Evolutionary conservation across 2,113 vertebrate genomes (phyloP).

Genomic region (Rhynchomys soricoides): DNA sequence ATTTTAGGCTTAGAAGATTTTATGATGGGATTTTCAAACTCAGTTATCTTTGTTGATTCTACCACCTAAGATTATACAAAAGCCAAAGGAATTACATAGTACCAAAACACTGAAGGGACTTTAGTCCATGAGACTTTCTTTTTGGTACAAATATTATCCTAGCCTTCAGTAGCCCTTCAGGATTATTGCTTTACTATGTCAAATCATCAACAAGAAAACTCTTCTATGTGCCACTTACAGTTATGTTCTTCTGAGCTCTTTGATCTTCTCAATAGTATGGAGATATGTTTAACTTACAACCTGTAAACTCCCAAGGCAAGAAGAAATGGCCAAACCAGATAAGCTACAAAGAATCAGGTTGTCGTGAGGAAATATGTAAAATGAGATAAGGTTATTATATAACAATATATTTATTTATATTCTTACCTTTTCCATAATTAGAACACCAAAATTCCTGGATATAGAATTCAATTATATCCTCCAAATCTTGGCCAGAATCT

Average conservation of each 20-base stretch:
- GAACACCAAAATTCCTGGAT: constrained; percentile 13
- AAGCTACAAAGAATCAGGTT: background rate
- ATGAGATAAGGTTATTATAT: background rate
- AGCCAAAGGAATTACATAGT: background rate
- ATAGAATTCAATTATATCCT: background rate
- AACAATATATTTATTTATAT: background rate
- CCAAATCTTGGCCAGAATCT: constrained; percentile 36
- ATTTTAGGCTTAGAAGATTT: background rate
- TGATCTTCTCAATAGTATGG: background rate
- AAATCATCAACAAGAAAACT: background rate
- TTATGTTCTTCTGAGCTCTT: background rate
- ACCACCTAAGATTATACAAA: background rate
- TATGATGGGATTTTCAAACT: background rate
- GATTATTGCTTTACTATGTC: background rate
- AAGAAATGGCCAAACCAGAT: background rate
- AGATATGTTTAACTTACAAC: background rate
- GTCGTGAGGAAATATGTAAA: background rate
- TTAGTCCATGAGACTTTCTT: background rate
- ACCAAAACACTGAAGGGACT: background rate
- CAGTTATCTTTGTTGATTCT: background rate
- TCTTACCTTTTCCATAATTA: constrained; percentile 9
- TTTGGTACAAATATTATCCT: background rate
- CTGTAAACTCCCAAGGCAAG: background rate
- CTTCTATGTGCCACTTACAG: background rate
- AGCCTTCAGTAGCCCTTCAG: background rate